Base-by-base conservation (phyloP, 2,888 invertebrate species). In the Diaperis boleti region DNA sequence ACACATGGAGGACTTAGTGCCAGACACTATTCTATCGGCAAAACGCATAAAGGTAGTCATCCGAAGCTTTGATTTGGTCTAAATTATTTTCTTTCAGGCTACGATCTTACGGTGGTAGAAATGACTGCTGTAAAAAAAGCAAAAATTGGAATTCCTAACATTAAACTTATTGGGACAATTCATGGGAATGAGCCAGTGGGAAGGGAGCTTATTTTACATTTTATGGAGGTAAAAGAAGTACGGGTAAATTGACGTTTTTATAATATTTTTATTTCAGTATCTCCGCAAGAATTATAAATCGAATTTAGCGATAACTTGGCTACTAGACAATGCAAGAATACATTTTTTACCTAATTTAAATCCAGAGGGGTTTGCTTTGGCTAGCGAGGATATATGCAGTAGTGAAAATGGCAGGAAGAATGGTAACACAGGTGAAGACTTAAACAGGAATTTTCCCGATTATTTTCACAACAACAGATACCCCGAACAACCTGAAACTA, bases 261-360 rank as follows among this genome's bases (percentile, higher is more conserved):
- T 22, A 44, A 7, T 15, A 17, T 8, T n/a, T 33, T 7, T 33
- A 39, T 61, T 61, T 65, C 78, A 85, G 83, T 81, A 82, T 74
- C 73, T 87, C 62, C 79, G 83, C 45, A 78, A 78, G 17, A 80
- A 80, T 64, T 86, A 84, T 70, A 69, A 78, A 5, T 74, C 66
- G 5, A 81, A 88, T 72, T 71, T 79, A 2, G 83, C 82, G 60
- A 83, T 89, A 3, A 77, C 75, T 35, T 85, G 86, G 82, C 81
- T 91, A 20, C 74, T 92, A 71, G 84, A 89, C 72, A 86, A 86
- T 72, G 91, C 91, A 1, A 82, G 86, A 42, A 87, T 92, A 67
- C 90, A 92, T 78, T 83, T 92, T 65, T 81, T 92, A 81, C 90
- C 91, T 0, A 85, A 87, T 6, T 87, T 92, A 87, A 92, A 92